Evolutionary conservation across 2,797 vertebrate species (phyloP).

Genomic region (Myotis findleyi): DNA sequence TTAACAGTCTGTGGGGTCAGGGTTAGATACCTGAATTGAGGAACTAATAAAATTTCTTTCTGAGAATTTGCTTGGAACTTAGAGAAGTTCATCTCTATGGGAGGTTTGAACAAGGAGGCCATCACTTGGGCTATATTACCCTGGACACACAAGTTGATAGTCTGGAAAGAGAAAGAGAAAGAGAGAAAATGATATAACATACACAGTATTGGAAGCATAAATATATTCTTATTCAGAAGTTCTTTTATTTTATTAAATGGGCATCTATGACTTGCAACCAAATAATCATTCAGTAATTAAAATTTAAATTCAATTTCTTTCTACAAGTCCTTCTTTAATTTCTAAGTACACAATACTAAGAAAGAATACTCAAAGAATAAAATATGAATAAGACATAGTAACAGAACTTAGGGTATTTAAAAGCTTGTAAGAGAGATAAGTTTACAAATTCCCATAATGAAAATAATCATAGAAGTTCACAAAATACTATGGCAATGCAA

Average conservation of each 20-base stretch:
- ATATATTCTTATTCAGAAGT: not conserved
- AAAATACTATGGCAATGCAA: not conserved
- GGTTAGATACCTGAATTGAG: not conserved
- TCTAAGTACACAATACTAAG: not conserved
- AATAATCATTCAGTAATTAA: not conserved
- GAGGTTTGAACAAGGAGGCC: not conserved
- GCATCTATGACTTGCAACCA: not conserved
- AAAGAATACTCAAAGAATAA: conserved; percentile 3
- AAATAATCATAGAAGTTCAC: not conserved
- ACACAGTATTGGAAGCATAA: not conserved
- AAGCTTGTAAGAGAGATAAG: not conserved
- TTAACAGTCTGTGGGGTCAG: not conserved
- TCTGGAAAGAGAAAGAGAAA: not conserved
- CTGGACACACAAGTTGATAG: not conserved
- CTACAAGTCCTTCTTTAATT: not conserved
- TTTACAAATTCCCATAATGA: not conserved
- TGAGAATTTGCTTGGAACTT: not conserved
- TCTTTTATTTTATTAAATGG: not conserved
- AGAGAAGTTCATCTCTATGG: not conserved
- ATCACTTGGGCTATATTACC: not conserved
- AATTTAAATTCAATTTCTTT: conserved; percentile 1
- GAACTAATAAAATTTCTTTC: not conserved
- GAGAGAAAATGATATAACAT: not conserved
- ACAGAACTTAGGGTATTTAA: not conserved
- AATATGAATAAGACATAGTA: not conserved